Evolutionary conservation across 2,888 invertebrate species (phyloP).

Genomic region (Hoplodrina blanda): DNA sequence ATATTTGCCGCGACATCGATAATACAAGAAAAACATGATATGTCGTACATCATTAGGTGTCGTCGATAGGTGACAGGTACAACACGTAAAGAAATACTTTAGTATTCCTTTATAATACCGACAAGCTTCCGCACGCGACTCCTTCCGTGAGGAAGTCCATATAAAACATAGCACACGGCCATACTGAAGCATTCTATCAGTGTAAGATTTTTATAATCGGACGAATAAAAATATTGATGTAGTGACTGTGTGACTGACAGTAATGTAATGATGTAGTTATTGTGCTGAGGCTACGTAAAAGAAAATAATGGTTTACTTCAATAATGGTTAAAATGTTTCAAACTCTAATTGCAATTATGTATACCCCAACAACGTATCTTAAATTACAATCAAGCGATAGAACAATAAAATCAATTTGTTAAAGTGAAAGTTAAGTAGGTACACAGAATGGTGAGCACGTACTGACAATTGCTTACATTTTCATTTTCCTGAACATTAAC

Average conservation of each 20-base stretch:
- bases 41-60: no score
- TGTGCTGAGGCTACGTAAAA: neutral
- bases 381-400: neutral
- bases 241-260: no score
- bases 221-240: no score
- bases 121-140: no score
- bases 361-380: neutral
- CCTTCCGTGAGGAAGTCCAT: no score
- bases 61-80: no score
- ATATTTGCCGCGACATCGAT: neutral
- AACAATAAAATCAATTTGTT: neutral
- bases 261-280: no score
- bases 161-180: no score
- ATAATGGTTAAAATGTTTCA: neutral
- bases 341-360: neutral
- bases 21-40: no score
- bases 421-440: no score
- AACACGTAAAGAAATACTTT: neutral
- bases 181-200: no score
- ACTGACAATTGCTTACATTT: neutral
- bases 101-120: neutral
- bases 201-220: no score
- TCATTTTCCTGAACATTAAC: neutral
- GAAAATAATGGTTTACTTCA: neutral
- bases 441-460: neutral